phyloP scores from a whole-genome alignment of 2,888 invertebrate genomes.

The Campoplex nolae region DNA sequence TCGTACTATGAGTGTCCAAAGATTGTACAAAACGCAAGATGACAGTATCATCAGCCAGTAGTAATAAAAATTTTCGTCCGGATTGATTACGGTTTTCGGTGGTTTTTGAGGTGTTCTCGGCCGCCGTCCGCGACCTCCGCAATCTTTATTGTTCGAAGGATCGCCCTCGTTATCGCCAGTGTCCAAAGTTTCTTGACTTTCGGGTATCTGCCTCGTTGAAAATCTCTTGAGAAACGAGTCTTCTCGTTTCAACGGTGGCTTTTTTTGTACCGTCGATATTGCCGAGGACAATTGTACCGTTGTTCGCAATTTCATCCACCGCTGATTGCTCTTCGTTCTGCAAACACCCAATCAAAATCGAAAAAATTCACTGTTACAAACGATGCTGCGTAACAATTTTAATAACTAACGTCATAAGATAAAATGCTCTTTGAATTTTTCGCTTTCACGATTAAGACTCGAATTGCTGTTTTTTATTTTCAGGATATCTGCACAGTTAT shows the following conservation, averaged over 20 bases:
- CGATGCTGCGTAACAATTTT: not conserved
- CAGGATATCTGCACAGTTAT: not conserved
- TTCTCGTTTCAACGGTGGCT: conserved; percentile 95
- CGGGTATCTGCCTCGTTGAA: conserved; percentile 95
- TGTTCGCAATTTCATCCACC: conserved; percentile 98
- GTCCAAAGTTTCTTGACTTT: conserved; percentile 93
- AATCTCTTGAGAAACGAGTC: conserved; percentile 97
- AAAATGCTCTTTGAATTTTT: not conserved
- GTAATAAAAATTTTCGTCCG: conserved; percentile 98
- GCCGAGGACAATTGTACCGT: conserved; percentile 97
- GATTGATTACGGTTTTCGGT: conserved; percentile 94
- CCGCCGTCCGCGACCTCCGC: conserved; percentile 87
- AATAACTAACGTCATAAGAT: not conserved
- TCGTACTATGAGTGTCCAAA: conserved; percentile 97
- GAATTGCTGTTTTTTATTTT: not conserved
- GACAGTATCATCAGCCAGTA: conserved; percentile 97
- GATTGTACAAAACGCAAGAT: conserved; percentile 95
- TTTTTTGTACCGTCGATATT: conserved; percentile 91
- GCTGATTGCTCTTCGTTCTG: conserved; percentile 96
- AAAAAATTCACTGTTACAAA: not conserved
- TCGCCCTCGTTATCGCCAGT: conserved; percentile 89
- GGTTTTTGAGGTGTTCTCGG: conserved; percentile 90
- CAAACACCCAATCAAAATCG: conserved; percentile 69
- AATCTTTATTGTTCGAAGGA: conserved; percentile 85
- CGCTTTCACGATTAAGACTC: not conserved